These are phyloP conservation scores for Folsomia manolachei DNA, from an alignment of 2,888 invertebrate species.

Conservation along the genomic window DNA sequence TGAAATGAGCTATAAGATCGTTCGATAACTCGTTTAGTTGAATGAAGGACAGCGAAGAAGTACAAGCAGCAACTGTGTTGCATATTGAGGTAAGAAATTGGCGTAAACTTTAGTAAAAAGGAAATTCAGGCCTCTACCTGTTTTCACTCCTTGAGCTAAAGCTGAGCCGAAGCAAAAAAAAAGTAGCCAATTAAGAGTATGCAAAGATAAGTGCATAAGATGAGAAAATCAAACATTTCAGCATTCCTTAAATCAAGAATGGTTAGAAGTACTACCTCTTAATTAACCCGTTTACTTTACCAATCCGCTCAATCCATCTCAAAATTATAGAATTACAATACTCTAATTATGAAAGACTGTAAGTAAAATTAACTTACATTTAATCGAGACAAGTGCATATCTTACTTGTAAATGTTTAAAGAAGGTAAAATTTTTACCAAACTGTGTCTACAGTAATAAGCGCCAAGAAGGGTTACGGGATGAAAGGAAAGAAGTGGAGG, in stretches of 20 bases:
- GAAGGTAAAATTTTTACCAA: no score
- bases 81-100: background rate
- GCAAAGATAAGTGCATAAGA: background rate
- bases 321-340: background rate
- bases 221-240: background rate
- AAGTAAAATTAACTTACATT: no score
- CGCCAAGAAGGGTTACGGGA: no score
- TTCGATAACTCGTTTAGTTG: background rate
- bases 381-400: no score
- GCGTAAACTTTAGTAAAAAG: background rate
- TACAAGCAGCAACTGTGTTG: no score
- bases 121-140: background rate
- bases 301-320: background rate
- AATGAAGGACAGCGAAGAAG: no score
- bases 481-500: background rate
- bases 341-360: background rate
- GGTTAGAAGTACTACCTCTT: background rate
- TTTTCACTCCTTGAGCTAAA: background rate
- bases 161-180: no score
- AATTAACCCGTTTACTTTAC: background rate
- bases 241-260: background rate
- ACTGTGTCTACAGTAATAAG: no score
- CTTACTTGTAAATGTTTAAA: no score
- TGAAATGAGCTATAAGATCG: background rate
- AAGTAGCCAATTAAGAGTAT: background rate